Evolutionary conservation across 2,888 invertebrate species (phyloP).

Genomic region (Platypus cylindrus): DNA sequence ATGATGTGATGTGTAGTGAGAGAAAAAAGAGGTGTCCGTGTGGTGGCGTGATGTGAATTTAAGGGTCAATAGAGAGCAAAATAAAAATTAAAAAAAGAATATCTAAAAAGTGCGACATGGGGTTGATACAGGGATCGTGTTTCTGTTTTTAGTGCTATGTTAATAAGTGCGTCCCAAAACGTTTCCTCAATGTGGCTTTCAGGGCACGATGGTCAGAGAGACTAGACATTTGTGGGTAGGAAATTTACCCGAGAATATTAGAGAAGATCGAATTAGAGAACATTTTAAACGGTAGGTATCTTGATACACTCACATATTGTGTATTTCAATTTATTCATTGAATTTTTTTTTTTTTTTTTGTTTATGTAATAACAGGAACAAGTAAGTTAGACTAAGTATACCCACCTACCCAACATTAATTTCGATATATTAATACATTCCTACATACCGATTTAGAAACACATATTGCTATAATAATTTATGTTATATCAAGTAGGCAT

Average conservation of each 20-base stretch:
- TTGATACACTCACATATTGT: not conserved
- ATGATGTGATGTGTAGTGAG: constrained; percentile 21
- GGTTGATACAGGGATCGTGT: constrained; percentile 10
- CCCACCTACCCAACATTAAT: too few species aligned
- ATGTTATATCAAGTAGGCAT: too few species aligned
- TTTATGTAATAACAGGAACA: too few species aligned
- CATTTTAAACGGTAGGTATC: constrained; percentile 86
- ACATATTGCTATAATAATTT: too few species aligned
- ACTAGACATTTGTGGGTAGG: constrained; percentile 99
- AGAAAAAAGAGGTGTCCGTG: constrained; percentile 8
- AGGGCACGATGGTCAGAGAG: constrained; percentile 99
- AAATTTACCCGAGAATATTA: constrained; percentile 99
- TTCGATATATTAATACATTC: too few species aligned
- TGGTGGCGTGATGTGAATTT: constrained; percentile 10
- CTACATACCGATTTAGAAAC: too few species aligned
- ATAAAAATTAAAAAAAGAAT: too few species aligned
- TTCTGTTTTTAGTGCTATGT: constrained; percentile 30
- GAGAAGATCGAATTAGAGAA: constrained; percentile 93
- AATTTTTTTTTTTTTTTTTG: too few species aligned
- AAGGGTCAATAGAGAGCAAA: constrained; percentile 23
- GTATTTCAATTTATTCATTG: too few species aligned
- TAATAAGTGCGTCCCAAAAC: constrained; percentile 38
- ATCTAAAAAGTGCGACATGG: constrained; percentile 8
- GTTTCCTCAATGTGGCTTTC: constrained; percentile 81
- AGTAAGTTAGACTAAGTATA: too few species aligned